Evolutionary conservation across 2,113 vertebrate genomes (phyloP), one percentile per base, ranked within the genome.

Genomic region (Neolamprologus variostigma): DNA sequence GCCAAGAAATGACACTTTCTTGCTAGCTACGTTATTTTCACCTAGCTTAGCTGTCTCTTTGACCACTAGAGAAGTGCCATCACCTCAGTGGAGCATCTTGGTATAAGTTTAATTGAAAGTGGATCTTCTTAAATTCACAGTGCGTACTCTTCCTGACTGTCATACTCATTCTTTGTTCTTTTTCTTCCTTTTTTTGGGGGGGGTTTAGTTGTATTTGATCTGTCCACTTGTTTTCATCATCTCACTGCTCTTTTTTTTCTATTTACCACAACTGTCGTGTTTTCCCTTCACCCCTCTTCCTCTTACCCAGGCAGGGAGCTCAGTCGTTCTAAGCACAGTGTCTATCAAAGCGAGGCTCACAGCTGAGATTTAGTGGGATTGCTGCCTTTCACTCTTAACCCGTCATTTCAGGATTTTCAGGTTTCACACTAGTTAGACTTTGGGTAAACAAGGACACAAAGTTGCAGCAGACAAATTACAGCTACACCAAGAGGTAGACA

Each of bases 301-400:
- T 78, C 89, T 80, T 85, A 89, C 84, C 85, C 66, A 7, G 66
- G 68, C 84, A 93, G 83, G 89, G 57, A 61, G 57, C 85, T 87
- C 66, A 81, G 66, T 92, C 79, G 80, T 93, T 93, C 88, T 53
- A 86, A 86, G 85, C 59, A 82, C 35, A 11, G 14, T 47, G 86
- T 95, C 82, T 89, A 89, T 95, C 93, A 94, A 92, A 94, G 91
- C 47, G 42, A 23, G 88, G 85, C 91, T 93, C 88, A 84, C 31
- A 55, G 54, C 86, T 81, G 57, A 91, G 85, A 89, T 91, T 94
- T 88, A 45, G 80, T 37, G 83, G 89, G 78, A 81, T 94, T 91
- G 89, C 54, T 37, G 54, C 85, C 81, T 90, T 85, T 85, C 61
- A 26, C 85, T 87, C 68, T 86, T 42, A 85, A 81, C 80, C 66